Base-by-base conservation (phyloP, 53 echinoderm and acorn worm species). In the Zoroaster sp. region DNA sequence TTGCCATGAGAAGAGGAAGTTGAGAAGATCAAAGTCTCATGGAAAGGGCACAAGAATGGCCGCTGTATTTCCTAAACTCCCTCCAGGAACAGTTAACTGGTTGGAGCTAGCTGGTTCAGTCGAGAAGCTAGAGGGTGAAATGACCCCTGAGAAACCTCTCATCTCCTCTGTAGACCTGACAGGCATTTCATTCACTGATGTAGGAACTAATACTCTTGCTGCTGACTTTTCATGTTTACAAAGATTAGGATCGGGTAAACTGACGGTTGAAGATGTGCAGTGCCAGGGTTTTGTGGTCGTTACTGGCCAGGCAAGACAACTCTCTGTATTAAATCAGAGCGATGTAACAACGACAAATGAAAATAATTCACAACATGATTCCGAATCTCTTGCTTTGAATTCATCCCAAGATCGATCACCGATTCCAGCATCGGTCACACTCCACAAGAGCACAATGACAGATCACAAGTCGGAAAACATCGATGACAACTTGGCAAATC, bases 401-500 rank as follows among this genome's bases (percentile, higher is more conserved):
- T 43, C 45, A 41, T 42, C 81, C 0, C 13, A 12, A 37, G 49
- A 41, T 13, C 45, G 42, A 0, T 88, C 88, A 2, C 72, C 89
- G 5, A 91, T 96, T 77, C 94, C 94, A 43, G 20, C 54, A 8
- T 69, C 87, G 3, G 40, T 81, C 5, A 96, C 75, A 66, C 90
- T 96, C 40, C 89, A 99, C 87, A 89, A 99, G 40, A 89, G 99
- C 44, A 90, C 96, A 66, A 99, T 95, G 94, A 99, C 95, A 25
- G 94, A 92, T 36, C 90, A 23, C 23, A 33, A 35, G n/a, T 37
- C n/a, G 14, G 21, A 40, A 4, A 40, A 72, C 41, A 42, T 46
- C 23, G 31, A 30, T 15, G 51, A 66, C 35, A 83, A 77, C 40
- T 34, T 91, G 20, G 18, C 46, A 20, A 54, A 42, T 3, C 86